These are phyloP conservation scores for Pimephales promelas DNA, from an alignment of 2,113 vertebrate genomes.

Conservation along the genomic window DNA sequence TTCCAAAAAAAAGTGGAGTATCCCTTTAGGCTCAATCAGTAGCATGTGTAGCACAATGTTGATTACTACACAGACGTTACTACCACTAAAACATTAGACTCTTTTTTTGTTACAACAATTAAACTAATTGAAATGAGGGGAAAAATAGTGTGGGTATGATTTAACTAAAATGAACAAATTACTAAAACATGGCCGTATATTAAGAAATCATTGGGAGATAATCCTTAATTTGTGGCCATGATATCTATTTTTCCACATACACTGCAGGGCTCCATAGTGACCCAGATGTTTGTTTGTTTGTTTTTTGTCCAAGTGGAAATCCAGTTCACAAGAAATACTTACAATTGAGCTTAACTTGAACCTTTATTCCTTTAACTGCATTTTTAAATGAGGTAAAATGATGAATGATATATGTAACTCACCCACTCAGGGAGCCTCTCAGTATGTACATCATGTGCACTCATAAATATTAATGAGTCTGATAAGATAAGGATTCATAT, in stretches of 20 bases:
- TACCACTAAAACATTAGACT: too few species aligned
- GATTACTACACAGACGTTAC: background rate
- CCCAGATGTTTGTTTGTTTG: background rate
- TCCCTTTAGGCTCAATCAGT: background rate
- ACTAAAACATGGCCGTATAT: background rate
- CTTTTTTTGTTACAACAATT: background rate
- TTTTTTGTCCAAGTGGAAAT: background rate
- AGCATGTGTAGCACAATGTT: background rate
- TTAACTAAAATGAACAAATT: background rate
- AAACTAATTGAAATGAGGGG: background rate
- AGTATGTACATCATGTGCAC: background rate
- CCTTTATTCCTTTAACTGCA: background rate
- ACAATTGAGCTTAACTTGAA: background rate
- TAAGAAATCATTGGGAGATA: background rate
- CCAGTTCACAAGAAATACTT: background rate
- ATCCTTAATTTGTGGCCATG: background rate
- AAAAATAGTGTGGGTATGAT: background rate
- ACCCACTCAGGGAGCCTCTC: background rate
- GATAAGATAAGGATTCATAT: conserved; percentile 11
- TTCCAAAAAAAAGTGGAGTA: too few species aligned
- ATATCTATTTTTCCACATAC: background rate
- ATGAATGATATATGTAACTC: background rate
- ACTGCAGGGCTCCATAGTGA: background rate
- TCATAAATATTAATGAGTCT: conserved; percentile 9
- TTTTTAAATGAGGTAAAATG: background rate